Base-by-base conservation (phyloP, 2,797 vertebrate genomes). In the Lutjanus argentimaculatus region DNA sequence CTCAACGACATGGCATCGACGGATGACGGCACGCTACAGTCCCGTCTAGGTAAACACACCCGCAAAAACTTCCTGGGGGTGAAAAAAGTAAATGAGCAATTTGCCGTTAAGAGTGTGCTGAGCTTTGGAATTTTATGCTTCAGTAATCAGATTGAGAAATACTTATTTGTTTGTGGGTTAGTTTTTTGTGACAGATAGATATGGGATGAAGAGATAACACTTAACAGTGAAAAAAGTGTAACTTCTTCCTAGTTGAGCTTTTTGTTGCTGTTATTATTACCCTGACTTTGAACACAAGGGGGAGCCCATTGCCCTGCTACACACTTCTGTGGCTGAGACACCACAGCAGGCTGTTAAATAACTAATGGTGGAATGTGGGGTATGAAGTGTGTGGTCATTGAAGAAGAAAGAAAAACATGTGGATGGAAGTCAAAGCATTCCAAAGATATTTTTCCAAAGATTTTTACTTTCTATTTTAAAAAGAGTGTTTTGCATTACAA, bases 1-100 rank as follows among this genome's bases (percentile, higher is more conserved):
- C 97, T 99, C 85, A 99, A 99, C 13, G 99, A 99, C 88, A 99
- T 99, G 99, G 98, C 98, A 0, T 98, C 98, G 0, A 96, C 98
- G 0, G 98, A 99, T 0, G 98, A 99, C 0, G 98, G 99, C 81
- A 97, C 96, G 0, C 93, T 99, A 91, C 98, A 98, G 89, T 99
- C 98, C 57, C 97, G 98, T 81, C 94, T 99, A 84, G 98, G 98
- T 99, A 90, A 92, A 49, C 42, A 51, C 59, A 53, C 48, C n/a
- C 36, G 13, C 25, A 42, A 1, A 48, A 62, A 57, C 4, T 2
- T 0, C 1, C 4, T 36, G 4, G 11, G 14, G 19, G 0, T 13
- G 8, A 8, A 45, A 13, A 79, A 42, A 17, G 16, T 49, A 48
- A 21, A 21, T 10, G 21, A 15, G 72, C 6, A 52, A 5, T 19